A percentile compares a stretch with the other conserved stretches of the same genome.
Conservation (phyloP, 2,113 vertebrate genomes). For the Megaceryle maxima region DNA sequence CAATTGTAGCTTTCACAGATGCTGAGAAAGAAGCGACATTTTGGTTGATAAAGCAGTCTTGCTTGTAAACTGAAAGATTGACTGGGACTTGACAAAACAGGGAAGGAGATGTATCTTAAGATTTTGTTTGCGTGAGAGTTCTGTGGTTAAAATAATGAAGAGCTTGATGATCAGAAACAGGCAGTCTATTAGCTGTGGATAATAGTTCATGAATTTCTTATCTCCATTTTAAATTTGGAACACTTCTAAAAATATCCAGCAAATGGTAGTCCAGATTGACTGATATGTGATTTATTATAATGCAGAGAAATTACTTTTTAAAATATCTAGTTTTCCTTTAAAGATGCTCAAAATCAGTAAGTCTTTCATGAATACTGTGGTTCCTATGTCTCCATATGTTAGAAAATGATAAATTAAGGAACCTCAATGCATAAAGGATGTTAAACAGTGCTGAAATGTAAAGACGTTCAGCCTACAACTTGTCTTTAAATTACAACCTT, state of each 20-base stretch:
- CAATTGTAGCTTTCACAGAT: background rate
- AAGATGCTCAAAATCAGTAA: background rate
- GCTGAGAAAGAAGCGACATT: background rate
- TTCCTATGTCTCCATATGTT: background rate
- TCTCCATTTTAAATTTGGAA: background rate
- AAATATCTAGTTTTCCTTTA: background rate
- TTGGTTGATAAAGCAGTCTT: background rate
- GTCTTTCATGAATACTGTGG: background rate
- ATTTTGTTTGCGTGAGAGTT: background rate
- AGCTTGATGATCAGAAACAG: background rate
- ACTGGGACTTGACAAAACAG: background rate
- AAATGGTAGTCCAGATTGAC: background rate
- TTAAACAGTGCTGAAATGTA: background rate
- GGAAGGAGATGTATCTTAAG: background rate
- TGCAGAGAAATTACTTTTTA: background rate
- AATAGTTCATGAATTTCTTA: background rate
- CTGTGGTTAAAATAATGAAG: background rate
- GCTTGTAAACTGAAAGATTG: background rate
- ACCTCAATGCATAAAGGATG: background rate
- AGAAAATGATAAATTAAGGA: background rate
- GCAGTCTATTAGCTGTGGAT: background rate
- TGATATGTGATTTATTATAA: background rate
- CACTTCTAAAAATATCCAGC: background rate
- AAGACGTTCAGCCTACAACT: background rate
- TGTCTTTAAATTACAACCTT: background rate